These are phyloP conservation scores for Emmelina monodactyla DNA, from an alignment of 2,888 invertebrate species.

Conservation along the genomic window DNA sequence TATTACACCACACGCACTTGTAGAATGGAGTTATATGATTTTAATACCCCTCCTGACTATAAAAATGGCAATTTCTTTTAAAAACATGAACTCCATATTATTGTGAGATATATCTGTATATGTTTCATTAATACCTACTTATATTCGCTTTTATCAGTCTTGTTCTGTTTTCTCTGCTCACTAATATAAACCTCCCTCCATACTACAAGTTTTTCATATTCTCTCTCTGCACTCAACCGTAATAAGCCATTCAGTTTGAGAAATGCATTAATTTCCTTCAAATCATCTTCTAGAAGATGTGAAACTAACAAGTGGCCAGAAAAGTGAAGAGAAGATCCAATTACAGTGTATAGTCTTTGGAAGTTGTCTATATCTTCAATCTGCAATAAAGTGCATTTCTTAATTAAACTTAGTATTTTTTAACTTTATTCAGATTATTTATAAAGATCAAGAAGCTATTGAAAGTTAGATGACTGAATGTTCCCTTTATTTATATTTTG, in stretches of 20 bases:
- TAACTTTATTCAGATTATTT: no score
- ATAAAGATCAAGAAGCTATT: no score
- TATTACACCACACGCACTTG: no score
- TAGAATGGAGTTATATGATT: no score
- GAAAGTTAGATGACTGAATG: no score
- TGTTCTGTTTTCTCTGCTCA: slow-evolving; percentile 40
- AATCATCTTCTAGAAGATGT: slow-evolving; percentile 77
- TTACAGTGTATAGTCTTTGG: slow-evolving; percentile 73
- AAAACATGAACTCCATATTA: no score
- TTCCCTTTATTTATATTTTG: no score
- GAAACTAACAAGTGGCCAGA: slow-evolving; percentile 78
- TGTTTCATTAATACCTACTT: slow-evolving; percentile 34
- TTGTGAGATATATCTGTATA: no score
- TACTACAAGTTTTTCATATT: slow-evolving; percentile 74
- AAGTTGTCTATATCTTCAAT: slow-evolving; percentile 80
- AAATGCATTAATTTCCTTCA: slow-evolving; percentile 78
- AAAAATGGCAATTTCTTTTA: no score
- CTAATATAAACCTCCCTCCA: slow-evolving; percentile 79
- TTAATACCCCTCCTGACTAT: no score
- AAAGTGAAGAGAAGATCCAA: slow-evolving; percentile 71
- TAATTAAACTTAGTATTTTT: no score
- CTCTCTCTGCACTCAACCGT: slow-evolving; percentile 70
- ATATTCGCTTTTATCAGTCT: slow-evolving; percentile 35
- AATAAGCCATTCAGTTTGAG: slow-evolving; percentile 79
- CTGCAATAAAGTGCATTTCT: no score